Evolutionary conservation across 2,797 vertebrate species (phyloP).

Genomic region (Urocyon cinereoargenteus): DNA sequence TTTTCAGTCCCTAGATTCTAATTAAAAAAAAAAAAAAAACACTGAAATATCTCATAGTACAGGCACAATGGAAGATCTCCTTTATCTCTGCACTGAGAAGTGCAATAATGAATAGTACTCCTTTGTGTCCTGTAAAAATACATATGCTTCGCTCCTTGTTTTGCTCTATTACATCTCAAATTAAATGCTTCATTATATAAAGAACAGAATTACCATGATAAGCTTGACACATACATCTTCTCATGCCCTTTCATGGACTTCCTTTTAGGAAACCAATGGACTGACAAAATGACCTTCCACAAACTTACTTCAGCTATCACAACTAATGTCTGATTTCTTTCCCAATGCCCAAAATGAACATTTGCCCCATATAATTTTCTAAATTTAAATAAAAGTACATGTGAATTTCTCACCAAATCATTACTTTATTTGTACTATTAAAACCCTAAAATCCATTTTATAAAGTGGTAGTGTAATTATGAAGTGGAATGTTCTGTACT

Average conservation of each 20-base stretch:
- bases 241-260: neutral
- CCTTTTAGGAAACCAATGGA: neutral
- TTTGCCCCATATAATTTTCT: neutral
- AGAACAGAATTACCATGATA: neutral
- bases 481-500: neutral
- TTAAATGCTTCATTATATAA: neutral
- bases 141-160: neutral
- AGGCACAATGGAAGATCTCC: neutral
- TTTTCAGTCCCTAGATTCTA: neutral
- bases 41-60: neutral
- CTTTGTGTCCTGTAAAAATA: neutral
- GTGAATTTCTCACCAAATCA: neutral
- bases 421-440: neutral
- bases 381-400: neutral
- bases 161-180: neutral
- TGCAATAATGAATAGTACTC: neutral
- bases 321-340: neutral
- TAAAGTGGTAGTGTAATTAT: neutral
- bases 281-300: neutral
- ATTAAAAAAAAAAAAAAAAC: neutral
- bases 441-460: neutral
- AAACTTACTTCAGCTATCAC: neutral
- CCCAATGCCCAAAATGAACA: neutral
- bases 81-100: neutral
- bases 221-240: neutral